Percentiles rank a stretch among this genome's conserved stretches.
These are phyloP conservation scores for Heliconius hewitsoni DNA, from an alignment of 1,140 invertebrate genomes.

Conservation along the genomic window DNA sequence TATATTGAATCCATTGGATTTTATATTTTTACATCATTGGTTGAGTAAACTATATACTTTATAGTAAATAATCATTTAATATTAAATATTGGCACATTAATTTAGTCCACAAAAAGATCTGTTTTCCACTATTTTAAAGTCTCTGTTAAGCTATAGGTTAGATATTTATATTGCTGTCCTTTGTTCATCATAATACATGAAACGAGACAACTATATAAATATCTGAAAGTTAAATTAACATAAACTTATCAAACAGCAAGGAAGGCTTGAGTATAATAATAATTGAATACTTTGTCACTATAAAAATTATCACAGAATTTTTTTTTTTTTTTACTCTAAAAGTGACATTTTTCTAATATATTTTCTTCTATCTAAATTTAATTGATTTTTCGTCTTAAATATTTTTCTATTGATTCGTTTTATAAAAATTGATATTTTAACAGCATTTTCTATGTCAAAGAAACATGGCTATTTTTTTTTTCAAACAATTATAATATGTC, in stretches of 20 bases:
- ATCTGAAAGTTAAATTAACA: background rate
- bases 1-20: background rate
- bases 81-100: constrained; percentile 7
- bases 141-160: background rate
- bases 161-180: background rate
- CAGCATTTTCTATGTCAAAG: background rate
- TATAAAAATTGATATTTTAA: background rate
- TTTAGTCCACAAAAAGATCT: background rate
- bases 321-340: constrained; percentile 28
- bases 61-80: constrained; percentile 15
- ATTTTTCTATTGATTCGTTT: constrained; percentile 2
- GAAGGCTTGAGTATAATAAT: constrained; percentile 1
- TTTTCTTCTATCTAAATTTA: constrained; percentile 31
- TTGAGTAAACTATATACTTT: background rate
- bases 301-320: constrained; percentile 59
- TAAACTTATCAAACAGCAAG: background rate
- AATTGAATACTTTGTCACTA: constrained; percentile 28
- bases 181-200: background rate
- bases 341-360: constrained; percentile 32
- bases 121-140: background rate
- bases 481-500: too few relatives aligned
- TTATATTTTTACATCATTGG: constrained; percentile 24
- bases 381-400: background rate
- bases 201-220: background rate
- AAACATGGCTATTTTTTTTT: background rate